Base-by-base conservation (phyloP, 2,113 vertebrate species). In the Oreochromis niloticus region DNA sequence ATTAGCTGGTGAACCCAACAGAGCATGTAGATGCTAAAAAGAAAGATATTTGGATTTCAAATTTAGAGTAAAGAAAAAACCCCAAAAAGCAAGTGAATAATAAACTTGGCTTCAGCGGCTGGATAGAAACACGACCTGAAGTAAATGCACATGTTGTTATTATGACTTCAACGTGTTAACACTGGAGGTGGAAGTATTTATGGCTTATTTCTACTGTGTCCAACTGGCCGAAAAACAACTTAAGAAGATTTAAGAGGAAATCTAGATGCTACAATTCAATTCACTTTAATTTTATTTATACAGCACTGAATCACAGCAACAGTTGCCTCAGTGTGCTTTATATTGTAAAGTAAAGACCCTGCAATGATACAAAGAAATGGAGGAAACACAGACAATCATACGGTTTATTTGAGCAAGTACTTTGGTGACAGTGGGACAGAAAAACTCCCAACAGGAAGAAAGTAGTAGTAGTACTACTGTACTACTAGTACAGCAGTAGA, bases 11-110 rank as follows among this genome's bases (percentile, higher is more conserved):
- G 43, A 66, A 52, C 13, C n/a, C 9, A 66, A 32, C 7, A 32
- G 17, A n/a, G 24, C 27, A 32, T 0, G 3, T 46, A 48, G 56
- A 52, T 55, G 78, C 78, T 56, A 52, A 54, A 80, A 80, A 39
- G 16, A 50, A 78, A 52, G 24, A 32, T 78, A 78, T 19, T 9
- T 57, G 22, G 36, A 59, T 81, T 81, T 19, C 36, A 43, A 36
- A 13, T 68, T 22, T 11, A 57, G 55, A 57, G 27, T 32, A 50
- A 2, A 78, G 27, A 75, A 75, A 30, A 12, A 3, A 0, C 0
- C 0, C 0, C 5, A 16, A 32, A 75, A 78, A 30, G 17, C 24
- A 78, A 50, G 16, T 50, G 9, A 32, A 50, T 78, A 78, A 50
- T 50, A 50, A 78, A 50, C 14, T 75, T 75, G 71, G 24, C 24